Percentiles rank a stretch among this genome's conserved stretches.
phyloP scores from a whole-genome alignment of 2,113 vertebrate species.

The Struthio camelus region DNA sequence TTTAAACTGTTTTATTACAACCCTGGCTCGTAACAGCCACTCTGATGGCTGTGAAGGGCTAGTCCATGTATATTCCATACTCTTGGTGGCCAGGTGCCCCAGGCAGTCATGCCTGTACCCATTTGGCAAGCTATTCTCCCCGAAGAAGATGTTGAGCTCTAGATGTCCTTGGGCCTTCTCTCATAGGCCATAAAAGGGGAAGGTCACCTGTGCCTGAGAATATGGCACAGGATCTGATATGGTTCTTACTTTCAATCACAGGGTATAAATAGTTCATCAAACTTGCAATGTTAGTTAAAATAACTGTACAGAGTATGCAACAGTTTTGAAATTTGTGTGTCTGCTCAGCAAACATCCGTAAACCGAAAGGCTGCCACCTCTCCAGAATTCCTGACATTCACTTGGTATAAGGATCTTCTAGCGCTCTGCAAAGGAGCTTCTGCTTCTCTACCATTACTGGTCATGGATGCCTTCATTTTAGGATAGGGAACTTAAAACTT shows the following conservation, averaged over 20 bases:
- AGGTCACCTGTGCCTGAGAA: neutral
- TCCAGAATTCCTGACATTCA: rapidly evolving
- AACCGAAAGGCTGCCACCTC: neutral
- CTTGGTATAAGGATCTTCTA: neutral
- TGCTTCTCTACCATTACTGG: neutral
- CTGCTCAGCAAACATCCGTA: neutral
- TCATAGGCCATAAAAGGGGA: neutral
- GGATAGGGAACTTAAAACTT: neutral
- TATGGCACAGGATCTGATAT: neutral
- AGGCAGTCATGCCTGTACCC: neutral
- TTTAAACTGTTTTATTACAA: neutral
- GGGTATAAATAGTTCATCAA: neutral
- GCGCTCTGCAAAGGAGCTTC: neutral
- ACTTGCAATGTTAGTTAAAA: neutral
- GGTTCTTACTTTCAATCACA: neutral
- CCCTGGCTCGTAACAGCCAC: neutral
- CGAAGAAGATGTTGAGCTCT: neutral
- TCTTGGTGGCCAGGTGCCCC: neutral
- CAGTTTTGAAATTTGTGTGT: neutral
- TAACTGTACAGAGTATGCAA: neutral
- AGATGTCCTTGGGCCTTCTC: neutral
- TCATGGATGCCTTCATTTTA: neutral
- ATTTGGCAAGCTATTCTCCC: neutral
- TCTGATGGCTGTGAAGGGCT: neutral
- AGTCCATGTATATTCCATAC: neutral